Percentiles rank a stretch among this genome's conserved stretches.
These are phyloP conservation scores for Norana najaformis DNA, from an alignment of 2,888 invertebrate genomes.

Conservation along the genomic window DNA sequence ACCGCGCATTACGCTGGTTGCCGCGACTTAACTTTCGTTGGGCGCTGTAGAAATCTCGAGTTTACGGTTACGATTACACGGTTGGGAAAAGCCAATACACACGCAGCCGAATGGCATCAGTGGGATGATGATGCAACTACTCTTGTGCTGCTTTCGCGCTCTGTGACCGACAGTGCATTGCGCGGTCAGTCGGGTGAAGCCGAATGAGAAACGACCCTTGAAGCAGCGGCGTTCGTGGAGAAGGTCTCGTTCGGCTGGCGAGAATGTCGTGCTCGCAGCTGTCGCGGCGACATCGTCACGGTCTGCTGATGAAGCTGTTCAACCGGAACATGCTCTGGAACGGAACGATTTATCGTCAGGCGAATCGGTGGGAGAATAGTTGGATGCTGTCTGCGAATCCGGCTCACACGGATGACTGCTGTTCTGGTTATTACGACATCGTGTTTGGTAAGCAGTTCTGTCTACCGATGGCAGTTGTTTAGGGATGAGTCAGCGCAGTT, in stretches of 20 bases:
- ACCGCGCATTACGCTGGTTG: no score
- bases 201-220: background rate
- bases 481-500: background rate
- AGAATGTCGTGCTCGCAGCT: background rate
- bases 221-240: background rate
- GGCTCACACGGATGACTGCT: conserved; percentile 23
- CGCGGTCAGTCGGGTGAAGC: no score
- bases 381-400: conserved; percentile 56
- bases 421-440: background rate
- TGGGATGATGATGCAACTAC: no score
- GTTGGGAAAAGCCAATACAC: no score
- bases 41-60: no score
- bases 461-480: background rate
- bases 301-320: conserved; percentile 42
- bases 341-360: conserved; percentile 50
- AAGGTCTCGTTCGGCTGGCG: background rate
- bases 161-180: no score
- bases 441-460: background rate
- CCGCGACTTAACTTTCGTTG: no score
- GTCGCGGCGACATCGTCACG: background rate
- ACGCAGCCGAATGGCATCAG: no score
- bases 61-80: no score
- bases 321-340: conserved; percentile 53
- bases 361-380: conserved; percentile 50
- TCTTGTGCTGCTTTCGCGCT: no score